Evolutionary conservation across 1,140 invertebrate species (phyloP).

Genomic region (Panagrolaimus sp.): DNA sequence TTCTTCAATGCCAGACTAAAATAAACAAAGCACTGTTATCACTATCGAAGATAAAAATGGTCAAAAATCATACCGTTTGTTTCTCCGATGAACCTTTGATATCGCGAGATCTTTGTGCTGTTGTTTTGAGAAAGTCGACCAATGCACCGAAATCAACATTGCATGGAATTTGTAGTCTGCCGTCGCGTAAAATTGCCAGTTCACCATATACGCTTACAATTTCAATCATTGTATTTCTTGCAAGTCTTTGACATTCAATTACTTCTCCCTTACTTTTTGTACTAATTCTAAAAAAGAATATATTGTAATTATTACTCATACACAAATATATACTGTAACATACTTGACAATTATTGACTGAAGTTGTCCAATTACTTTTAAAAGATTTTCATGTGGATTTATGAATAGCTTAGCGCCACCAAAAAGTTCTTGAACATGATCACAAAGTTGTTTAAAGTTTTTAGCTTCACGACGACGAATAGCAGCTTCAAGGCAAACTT

Average conservation of each 20-base stretch:
- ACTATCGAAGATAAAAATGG: not conserved
- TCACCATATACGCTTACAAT: slow-evolving; percentile 35
- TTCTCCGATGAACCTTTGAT: slow-evolving; percentile 12
- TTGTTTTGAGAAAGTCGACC: slow-evolving; percentile 26
- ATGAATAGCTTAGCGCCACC: slow-evolving; percentile 27
- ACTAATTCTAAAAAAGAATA: slow-evolving; percentile 8
- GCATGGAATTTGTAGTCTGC: slow-evolving; percentile 45
- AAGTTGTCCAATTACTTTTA: slow-evolving; percentile 34
- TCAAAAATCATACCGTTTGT: not conserved
- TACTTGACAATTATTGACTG: slow-evolving; percentile 39
- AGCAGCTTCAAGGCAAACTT: slow-evolving; percentile 33
- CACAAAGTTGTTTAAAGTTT: slow-evolving; percentile 27
- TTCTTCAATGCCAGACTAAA: slow-evolving; percentile 26
- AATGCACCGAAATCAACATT: slow-evolving; percentile 34
- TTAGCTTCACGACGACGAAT: slow-evolving; percentile 36
- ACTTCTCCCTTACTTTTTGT: slow-evolving; percentile 19
- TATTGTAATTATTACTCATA: slow-evolving; percentile 15
- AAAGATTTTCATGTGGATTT: slow-evolving; percentile 27
- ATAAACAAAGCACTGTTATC: slow-evolving; percentile 13
- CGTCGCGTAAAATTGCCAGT: slow-evolving; percentile 27
- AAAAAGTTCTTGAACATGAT: slow-evolving; percentile 36
- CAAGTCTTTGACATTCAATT: not conserved
- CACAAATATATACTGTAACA: no score
- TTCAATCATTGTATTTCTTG: slow-evolving; percentile 20
- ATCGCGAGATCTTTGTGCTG: not conserved